Conservation (phyloP, 1,140 invertebrate species). For the Heliconius melpomene region DNA sequence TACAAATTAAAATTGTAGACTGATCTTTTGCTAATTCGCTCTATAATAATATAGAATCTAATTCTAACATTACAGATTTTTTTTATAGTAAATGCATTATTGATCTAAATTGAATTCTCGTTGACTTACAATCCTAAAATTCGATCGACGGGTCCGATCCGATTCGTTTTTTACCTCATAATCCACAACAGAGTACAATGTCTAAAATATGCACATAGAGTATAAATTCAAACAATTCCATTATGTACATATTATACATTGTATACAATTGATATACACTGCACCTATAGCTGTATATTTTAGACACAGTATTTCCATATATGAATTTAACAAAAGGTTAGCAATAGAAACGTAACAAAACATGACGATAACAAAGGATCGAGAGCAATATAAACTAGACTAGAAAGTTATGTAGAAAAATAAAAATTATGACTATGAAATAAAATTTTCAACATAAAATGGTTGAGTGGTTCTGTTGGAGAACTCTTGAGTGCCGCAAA, state of each 20-base stretch:
- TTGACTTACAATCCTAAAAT: too few relatives aligned
- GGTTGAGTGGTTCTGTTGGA: constrained; percentile 42
- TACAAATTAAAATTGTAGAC: too few relatives aligned
- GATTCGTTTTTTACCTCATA: too few relatives aligned
- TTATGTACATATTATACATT: not conserved
- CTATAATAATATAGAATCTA: too few relatives aligned
- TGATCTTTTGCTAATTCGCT: too few relatives aligned
- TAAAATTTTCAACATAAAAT: constrained; percentile 42
- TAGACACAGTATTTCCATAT: constrained; percentile 11
- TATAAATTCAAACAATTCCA: too few relatives aligned
- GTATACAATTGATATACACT: not conserved
- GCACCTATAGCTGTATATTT: not conserved
- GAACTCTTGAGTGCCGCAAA: constrained; percentile 40
- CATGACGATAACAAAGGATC: constrained; percentile 19
- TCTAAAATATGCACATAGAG: too few relatives aligned
- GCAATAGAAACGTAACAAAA: constrained; percentile 19
- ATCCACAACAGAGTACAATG: too few relatives aligned
- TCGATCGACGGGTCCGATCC: too few relatives aligned
- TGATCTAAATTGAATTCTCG: too few relatives aligned
- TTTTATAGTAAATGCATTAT: too few relatives aligned
- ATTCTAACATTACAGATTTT: too few relatives aligned
- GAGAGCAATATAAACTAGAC: constrained; percentile 14
- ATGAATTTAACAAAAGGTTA: constrained; percentile 12
- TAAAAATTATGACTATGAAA: constrained; percentile 32
- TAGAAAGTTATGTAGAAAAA: constrained; percentile 26